Evolutionary conservation across 2,797 vertebrate species (phyloP), one percentile per base, ranked within the genome.

Genomic region (Erethizon dorsatum): DNA sequence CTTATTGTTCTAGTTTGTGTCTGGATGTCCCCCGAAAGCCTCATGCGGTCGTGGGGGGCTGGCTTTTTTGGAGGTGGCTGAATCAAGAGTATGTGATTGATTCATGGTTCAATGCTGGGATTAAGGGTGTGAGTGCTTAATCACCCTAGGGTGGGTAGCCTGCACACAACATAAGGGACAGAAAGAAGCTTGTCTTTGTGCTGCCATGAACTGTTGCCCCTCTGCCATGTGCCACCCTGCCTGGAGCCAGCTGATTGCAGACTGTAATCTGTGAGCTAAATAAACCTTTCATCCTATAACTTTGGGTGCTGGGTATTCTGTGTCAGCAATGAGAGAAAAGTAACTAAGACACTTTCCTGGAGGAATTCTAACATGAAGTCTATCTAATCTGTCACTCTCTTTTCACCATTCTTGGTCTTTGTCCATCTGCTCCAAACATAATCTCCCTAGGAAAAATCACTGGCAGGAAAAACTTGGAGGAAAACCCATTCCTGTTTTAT

Each of bases 331-430:
- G 15, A 69, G 15, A 69, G 65, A 37, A 69, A 69, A 69, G 7
- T n/a, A 67, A 67, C 65, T n/a, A 67, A n/a, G 33, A 67, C 6
- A 18, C 15, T 67, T 69, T 61, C 14, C 26, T 41, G 75, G 50
- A 91, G 61, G 41, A 71, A 92, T 67, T 96, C 65, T 87, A 83
- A 65, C 14, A 89, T 67, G 13, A 90, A 80, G 11, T 65, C 52
- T 57, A 61, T 52, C 52, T 33, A 20, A 90, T 50, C 6, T 63
- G 11, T 80, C 56, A 22, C 17, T n/a, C 26, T 84, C 15, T 80
- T 59, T 69, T n/a, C 41, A 85, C 37, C 13, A 57, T 41, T 73
- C 12, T 17, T 20, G 2, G 26, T 33, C n/a, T 52, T 84, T 93
- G 9, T 57, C 13, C 79, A 61, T 33, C 28, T 59, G 69, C 67